phyloP scores from a whole-genome alignment of 2,797 vertebrate genomes.

The Epinephelus coioides region DNA sequence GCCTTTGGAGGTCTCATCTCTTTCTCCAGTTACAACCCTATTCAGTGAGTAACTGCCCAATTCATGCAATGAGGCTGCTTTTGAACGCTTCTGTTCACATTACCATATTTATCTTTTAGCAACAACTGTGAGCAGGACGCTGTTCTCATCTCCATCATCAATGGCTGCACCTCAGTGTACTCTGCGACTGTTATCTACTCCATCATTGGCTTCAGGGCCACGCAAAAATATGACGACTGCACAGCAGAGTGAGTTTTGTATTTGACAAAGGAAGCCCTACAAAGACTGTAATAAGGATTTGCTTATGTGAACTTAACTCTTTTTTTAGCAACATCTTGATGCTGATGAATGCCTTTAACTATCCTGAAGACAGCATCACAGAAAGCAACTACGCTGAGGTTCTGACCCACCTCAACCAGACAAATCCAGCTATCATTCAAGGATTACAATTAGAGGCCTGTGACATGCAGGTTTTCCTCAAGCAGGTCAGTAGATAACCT shows the following conservation, averaged over 20 bases:
- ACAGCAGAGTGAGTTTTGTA: constrained; percentile 82
- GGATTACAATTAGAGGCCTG: constrained; percentile 86
- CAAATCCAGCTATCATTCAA: constrained; percentile 67
- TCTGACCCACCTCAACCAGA: constrained; percentile 81
- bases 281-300: background rate
- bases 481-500: constrained; percentile 82
- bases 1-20: constrained; percentile 97
- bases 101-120: constrained; percentile 74
- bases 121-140: constrained; percentile 97
- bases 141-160: constrained; percentile 92
- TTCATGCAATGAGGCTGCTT: background rate
- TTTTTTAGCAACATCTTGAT: constrained; percentile 90
- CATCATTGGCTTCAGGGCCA: constrained; percentile 96
- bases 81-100: background rate
- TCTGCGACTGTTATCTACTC: constrained; percentile 95
- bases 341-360: constrained; percentile 90
- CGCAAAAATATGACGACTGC: constrained; percentile 90
- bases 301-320: background rate
- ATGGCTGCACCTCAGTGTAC: constrained; percentile 93
- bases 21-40: constrained; percentile 97
- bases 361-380: constrained; percentile 89
- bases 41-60: constrained; percentile 89
- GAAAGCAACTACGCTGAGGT: constrained; percentile 86
- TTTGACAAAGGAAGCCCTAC: no score
- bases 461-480: constrained; percentile 87